A percentile compares a stretch with the other conserved stretches of the same genome.
phyloP scores from a whole-genome alignment of 2,797 vertebrate species.

The Rhinella marina region DNA sequence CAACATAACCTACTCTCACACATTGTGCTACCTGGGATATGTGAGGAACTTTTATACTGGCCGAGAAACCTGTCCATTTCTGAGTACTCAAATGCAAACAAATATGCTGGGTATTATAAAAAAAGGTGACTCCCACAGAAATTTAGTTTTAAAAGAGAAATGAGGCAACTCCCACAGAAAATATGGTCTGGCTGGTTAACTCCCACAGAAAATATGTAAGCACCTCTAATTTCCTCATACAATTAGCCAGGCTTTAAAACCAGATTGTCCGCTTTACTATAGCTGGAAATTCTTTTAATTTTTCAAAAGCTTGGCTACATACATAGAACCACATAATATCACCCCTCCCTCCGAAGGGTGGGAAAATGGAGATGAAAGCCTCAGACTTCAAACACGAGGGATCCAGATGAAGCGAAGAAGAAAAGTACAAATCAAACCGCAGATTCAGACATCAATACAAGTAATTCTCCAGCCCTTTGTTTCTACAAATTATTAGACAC shows the following conservation, averaged over 20 bases:
- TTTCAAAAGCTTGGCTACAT: conserved; percentile 38
- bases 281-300: conserved; percentile 20
- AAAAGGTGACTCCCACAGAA: conserved; percentile 23
- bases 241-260: conserved; percentile 13
- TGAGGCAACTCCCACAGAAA: conserved; percentile 38
- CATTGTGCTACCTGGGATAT: too few species aligned
- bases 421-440: conserved; percentile 13
- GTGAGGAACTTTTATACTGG: too few species aligned
- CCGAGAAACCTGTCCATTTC: too few species aligned
- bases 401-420: conserved; percentile 25
- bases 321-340: conserved; percentile 35
- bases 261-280: conserved; percentile 24
- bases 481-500: conserved; percentile 14
- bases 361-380: conserved; percentile 49
- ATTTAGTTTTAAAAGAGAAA: conserved; percentile 10
- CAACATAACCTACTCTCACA: too few species aligned
- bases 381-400: conserved; percentile 29
- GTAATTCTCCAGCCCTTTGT: background rate
- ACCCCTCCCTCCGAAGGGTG: conserved; percentile 34
- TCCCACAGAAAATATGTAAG: conserved; percentile 52
- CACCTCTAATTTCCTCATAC: conserved; percentile 36
- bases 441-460: conserved; percentile 3
- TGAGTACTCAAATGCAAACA: background rate
- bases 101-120: background rate
- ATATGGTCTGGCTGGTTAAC: conserved; percentile 15